phyloP scores from a whole-genome alignment of 1,140 invertebrate genomes.

The Tribolium madens region DNA sequence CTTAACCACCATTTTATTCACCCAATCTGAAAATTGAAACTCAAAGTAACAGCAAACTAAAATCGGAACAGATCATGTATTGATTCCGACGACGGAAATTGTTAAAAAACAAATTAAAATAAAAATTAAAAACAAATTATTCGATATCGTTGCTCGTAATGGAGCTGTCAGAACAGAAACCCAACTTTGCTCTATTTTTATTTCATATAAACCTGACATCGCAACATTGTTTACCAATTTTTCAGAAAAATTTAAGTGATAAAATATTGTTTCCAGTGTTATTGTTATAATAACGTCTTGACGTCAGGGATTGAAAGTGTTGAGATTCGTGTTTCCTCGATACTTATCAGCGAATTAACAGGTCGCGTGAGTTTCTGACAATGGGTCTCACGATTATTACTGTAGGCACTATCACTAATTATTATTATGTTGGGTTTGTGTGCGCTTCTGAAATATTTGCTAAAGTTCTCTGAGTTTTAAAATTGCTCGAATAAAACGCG shows the following conservation, averaged over 20 bases:
- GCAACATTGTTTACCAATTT: background rate
- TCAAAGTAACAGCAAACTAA: background rate
- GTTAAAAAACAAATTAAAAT: too few relatives aligned
- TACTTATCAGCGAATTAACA: slow-evolving; percentile 14
- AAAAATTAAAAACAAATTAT: too few relatives aligned
- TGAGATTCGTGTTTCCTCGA: slow-evolving; percentile 19
- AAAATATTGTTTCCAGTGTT: background rate
- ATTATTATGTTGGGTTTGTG: background rate
- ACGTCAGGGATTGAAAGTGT: background rate
- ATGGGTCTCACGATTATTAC: slow-evolving; percentile 18
- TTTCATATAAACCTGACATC: background rate
- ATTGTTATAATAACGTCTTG: background rate
- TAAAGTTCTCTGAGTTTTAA: background rate
- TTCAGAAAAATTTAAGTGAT: background rate
- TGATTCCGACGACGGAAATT: too few relatives aligned
- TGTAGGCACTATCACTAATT: slow-evolving; percentile 26
- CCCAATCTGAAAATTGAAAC: background rate
- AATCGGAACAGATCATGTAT: background rate
- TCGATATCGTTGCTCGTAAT: too few relatives aligned
- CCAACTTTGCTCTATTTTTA: background rate
- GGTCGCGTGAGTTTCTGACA: slow-evolving; percentile 27
- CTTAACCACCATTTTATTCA: background rate
- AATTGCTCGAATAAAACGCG: background rate
- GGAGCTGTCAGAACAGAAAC: too few relatives aligned
- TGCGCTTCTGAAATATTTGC: background rate